Evolutionary conservation across 1,140 invertebrate species (phyloP).

Genomic region (Solen grandis): DNA sequence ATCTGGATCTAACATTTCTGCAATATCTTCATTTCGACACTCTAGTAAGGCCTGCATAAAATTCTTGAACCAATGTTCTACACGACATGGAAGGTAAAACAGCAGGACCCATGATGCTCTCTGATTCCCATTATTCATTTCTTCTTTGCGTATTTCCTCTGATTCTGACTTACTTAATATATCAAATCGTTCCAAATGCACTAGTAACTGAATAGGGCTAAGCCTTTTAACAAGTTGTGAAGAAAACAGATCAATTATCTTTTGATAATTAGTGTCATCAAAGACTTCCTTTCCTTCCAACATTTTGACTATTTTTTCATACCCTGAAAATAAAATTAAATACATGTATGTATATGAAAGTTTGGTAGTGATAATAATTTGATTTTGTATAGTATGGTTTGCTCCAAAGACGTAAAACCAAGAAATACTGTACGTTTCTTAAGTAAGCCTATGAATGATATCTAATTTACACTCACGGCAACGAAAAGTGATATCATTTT

Average conservation of each 20-base stretch:
- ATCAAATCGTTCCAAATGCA: neutral
- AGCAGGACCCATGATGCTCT: conserved; percentile 35
- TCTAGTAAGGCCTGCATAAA: conserved; percentile 41
- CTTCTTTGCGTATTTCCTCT: conserved; percentile 33
- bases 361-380: too few species aligned
- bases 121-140: conserved; percentile 13
- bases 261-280: conserved; percentile 19
- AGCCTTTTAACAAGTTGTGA: neutral
- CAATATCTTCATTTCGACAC: conserved; percentile 17
- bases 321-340: conserved; percentile 50
- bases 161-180: conserved; percentile 11
- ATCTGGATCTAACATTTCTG: conserved; percentile 35
- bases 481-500: too few species aligned
- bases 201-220: conserved; percentile 20
- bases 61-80: conserved; percentile 27
- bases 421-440: too few species aligned
- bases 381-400: too few species aligned
- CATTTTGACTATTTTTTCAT: conserved; percentile 31
- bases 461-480: too few species aligned
- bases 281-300: conserved; percentile 21
- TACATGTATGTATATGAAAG: too few species aligned
- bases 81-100: conserved; percentile 23
- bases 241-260: conserved; percentile 28
- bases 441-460: too few species aligned
- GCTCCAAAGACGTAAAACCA: too few species aligned